A percentile compares a stretch with the other conserved stretches of the same genome.
Conservation (phyloP, 2,113 vertebrate species). For the human region DNA sequence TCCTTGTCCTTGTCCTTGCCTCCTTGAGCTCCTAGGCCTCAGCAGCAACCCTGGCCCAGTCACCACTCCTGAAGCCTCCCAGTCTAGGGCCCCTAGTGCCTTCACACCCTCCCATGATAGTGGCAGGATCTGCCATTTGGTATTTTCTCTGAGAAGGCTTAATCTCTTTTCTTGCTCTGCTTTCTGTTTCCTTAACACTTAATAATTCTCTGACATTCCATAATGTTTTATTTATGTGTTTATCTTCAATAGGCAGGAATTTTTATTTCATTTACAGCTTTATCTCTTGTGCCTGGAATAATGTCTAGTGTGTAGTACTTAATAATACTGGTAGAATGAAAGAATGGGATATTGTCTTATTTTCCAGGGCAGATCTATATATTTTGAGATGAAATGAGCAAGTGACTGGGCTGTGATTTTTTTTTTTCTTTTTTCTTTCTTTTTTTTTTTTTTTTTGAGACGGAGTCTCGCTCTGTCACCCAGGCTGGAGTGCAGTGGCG, state of each 20-base stretch:
- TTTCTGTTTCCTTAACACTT: constrained; percentile 2
- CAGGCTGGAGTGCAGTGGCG: too few species aligned
- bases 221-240: background rate
- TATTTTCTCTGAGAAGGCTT: background rate
- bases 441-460: too few species aligned
- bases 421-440: too few species aligned
- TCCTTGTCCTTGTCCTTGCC: background rate
- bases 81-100: background rate
- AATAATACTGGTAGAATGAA: background rate
- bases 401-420: background rate
- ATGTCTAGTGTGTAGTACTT: background rate
- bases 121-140: background rate
- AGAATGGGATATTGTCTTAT: background rate
- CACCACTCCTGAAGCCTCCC: background rate
- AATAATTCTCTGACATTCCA: background rate
- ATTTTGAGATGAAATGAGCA: background rate
- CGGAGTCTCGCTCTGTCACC: too few species aligned
- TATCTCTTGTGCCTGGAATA: background rate
- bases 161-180: background rate
- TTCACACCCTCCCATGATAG: too few species aligned
- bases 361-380: background rate
- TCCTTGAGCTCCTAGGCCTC: background rate
- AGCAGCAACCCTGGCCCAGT: background rate
- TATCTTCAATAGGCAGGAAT: background rate
- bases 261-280: background rate